Base-by-base conservation (phyloP, 2,113 vertebrate species). In the Hiodon alosoides region DNA sequence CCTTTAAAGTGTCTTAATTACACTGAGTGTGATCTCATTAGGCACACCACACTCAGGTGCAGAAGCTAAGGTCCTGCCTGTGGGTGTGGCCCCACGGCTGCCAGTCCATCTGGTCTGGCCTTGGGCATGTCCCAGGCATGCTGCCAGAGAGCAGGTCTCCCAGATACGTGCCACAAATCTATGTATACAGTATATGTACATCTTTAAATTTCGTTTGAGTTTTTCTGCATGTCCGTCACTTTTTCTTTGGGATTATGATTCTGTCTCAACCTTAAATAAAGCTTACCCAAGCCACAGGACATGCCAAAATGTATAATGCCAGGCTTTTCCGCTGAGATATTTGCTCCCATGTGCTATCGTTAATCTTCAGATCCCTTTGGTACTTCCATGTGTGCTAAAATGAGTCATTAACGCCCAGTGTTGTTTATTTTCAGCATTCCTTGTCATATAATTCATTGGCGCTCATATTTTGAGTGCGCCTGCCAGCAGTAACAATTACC, bases 391-490 rank as follows among this genome's bases (percentile, higher is more conserved):
- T 16, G 16, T 74, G 77, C 79, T 81, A 80, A 75, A 65, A 72
- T 62, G 69, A 78, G 79, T 81, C 83, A 86, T 86, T 87, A 88
- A 85, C 85, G 81, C 82, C 79, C 71, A 60, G 78, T 83, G 79
- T 83, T 81, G n/a, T 61, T 16, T 48, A 7, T 48, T 66, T 60
- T 14, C 11, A 14, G 59, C 11, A 60, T 13, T 46, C 31, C 64
- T 16, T 67, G 13, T 14, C 52, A 50, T 75, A 31, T 67, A 60
- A 58, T 67, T 58, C 53, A 13, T 74, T 74, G 67, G 62, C 53
- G 55, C 7, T n/a, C 17, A 53, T n/a, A 70, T 7, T 17, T 16
- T 59, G 3, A 4, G 52, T 31, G 7, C 10, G 59, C 2, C 52
- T 78, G 66, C 5, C 72, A 69, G 52, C 14, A 62, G 68, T 16